These are phyloP conservation scores for Spea bombifrons DNA, from an alignment of 2,113 vertebrate genomes.

Conservation along the genomic window DNA sequence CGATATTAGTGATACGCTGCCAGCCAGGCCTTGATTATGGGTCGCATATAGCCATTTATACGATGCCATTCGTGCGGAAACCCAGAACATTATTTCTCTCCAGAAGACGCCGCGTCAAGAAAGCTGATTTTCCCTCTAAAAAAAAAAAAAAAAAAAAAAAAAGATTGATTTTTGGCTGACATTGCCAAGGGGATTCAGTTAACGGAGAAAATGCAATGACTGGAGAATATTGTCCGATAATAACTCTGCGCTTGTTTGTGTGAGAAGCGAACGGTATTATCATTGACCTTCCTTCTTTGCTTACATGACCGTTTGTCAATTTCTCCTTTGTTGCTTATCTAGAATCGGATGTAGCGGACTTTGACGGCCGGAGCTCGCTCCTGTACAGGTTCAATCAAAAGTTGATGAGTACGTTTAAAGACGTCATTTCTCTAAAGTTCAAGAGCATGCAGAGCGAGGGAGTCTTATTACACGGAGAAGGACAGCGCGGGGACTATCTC, in stretches of 20 bases:
- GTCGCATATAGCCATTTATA: background rate
- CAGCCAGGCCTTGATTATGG: background rate
- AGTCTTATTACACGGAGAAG: slow-evolving; percentile 92
- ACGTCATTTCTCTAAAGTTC: slow-evolving; percentile 92
- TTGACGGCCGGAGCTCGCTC: slow-evolving; percentile 91
- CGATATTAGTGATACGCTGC: too few species aligned
- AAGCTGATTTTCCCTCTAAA: background rate
- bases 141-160: background rate
- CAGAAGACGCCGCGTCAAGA: background rate
- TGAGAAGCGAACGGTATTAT: background rate
- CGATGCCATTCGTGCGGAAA: background rate
- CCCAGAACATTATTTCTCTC: too few species aligned
- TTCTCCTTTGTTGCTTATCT: slow-evolving; percentile 26
- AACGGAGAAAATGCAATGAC: slow-evolving; percentile 1
- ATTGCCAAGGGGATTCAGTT: slow-evolving; percentile 1
- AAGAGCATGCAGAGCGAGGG: slow-evolving; percentile 92
- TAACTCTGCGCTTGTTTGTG: background rate
- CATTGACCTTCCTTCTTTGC: slow-evolving; percentile 35
- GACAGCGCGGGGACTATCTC: slow-evolving; percentile 89
- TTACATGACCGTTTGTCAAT: slow-evolving; percentile 30
- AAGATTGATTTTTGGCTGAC: background rate
- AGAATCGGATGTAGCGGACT: slow-evolving; percentile 92
- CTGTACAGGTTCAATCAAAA: slow-evolving; percentile 99
- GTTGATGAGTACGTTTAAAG: slow-evolving; percentile 94
- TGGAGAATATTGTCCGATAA: slow-evolving; percentile 8